Evolutionary conservation across 1,140 invertebrate species (phyloP).

Genomic region (Pseudomyrmex flavicornis): DNA sequence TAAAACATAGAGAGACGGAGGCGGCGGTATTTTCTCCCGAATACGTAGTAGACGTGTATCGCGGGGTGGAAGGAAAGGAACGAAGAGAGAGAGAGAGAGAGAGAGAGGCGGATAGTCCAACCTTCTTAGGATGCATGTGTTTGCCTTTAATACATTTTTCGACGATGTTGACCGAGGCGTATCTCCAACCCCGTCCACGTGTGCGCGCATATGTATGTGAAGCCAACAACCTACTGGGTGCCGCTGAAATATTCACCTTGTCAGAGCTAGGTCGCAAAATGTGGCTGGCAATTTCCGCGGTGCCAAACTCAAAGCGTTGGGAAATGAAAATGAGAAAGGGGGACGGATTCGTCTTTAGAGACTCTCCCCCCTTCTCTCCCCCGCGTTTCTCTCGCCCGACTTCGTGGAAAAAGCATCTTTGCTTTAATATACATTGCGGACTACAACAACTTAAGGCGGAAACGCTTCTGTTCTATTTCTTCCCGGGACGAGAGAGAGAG

Average conservation of each 20-base stretch:
- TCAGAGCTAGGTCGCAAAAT: slow-evolving; percentile 67
- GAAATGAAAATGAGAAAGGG: slow-evolving; percentile 50
- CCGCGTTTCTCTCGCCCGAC: slow-evolving; percentile 16
- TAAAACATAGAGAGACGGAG: slow-evolving; percentile 62
- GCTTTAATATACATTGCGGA: slow-evolving; percentile 54
- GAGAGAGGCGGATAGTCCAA: slow-evolving; percentile 46
- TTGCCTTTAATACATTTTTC: slow-evolving; percentile 80
- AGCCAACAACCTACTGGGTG: slow-evolving; percentile 66
- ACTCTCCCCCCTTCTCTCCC: no score
- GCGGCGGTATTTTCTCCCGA: slow-evolving; percentile 68
- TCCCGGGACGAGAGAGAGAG: not conserved
- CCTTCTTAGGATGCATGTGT: slow-evolving; percentile 78
- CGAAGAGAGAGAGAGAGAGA: not conserved
- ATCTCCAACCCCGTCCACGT: slow-evolving; percentile 67
- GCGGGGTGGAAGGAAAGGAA: slow-evolving; percentile 33
- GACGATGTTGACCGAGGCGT: slow-evolving; percentile 77
- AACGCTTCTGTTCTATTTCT: slow-evolving; percentile 8
- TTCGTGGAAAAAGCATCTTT: slow-evolving; percentile 29
- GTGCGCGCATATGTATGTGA: slow-evolving; percentile 59
- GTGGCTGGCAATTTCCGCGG: slow-evolving; percentile 68
- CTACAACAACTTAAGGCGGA: slow-evolving; percentile 34
- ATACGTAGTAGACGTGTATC: slow-evolving; percentile 65
- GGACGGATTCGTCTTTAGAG: slow-evolving; percentile 36
- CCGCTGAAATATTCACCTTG: slow-evolving; percentile 75
- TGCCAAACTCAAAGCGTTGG: slow-evolving; percentile 63